A percentile compares a stretch with the other conserved stretches of the same genome.
Evolutionary conservation across 2,797 vertebrate species (phyloP).

Genomic region (Channa striata): DNA sequence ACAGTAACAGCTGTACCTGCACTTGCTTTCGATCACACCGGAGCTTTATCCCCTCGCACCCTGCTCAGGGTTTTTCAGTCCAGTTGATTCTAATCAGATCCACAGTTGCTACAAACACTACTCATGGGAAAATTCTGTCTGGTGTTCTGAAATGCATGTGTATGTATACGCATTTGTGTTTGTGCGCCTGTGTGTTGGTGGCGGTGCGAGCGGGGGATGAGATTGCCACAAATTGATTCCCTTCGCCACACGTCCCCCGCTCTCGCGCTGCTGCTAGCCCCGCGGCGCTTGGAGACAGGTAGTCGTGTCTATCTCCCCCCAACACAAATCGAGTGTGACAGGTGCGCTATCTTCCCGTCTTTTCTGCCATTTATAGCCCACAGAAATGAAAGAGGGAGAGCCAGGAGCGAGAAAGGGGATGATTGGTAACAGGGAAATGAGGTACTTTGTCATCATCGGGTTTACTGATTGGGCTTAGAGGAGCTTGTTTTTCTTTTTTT

Average conservation of each 20-base stretch:
- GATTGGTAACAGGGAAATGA: slow-evolving; percentile 80
- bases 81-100: slow-evolving; percentile 69
- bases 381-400: slow-evolving; percentile 77
- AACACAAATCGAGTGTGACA: slow-evolving; percentile 88
- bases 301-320: slow-evolving; percentile 83
- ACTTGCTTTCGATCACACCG: slow-evolving; percentile 28
- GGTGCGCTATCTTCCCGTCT: slow-evolving; percentile 87
- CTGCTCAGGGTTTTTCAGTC: slow-evolving; percentile 35
- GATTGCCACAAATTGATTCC: slow-evolving; percentile 79
- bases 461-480: slow-evolving; percentile 69
- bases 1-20: slow-evolving; percentile 46
- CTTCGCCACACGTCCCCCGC: slow-evolving; percentile 70
- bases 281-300: slow-evolving; percentile 83
- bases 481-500: slow-evolving; percentile 36
- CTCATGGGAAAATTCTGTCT: slow-evolving; percentile 50
- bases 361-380: slow-evolving; percentile 86
- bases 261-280: slow-evolving; percentile 67
- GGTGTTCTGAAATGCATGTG: slow-evolving; percentile 47
- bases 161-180: slow-evolving; percentile 46
- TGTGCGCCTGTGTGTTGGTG: slow-evolving; percentile 23
- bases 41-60: slow-evolving; percentile 25
- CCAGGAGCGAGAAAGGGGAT: slow-evolving; percentile 72
- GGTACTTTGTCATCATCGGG: slow-evolving; percentile 78
- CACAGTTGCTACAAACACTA: slow-evolving; percentile 43
- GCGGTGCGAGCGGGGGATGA: slow-evolving; percentile 62